Base-by-base conservation (phyloP, 2,888 invertebrate genomes). In the Amphipyra tragopoginis region DNA sequence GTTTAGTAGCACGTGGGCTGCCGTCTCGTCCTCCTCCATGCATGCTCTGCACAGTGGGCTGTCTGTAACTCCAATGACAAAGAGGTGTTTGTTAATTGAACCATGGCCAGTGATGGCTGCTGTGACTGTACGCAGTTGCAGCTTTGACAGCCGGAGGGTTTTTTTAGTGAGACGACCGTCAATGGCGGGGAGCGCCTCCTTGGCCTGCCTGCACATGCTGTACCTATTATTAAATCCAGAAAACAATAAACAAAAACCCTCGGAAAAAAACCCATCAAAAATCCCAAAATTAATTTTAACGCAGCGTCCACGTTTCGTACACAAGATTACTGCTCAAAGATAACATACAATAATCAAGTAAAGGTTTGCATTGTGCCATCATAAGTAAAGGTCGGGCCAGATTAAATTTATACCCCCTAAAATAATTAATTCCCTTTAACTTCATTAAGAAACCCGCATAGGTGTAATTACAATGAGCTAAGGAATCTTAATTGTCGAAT, bases 391-490 rank as follows among this genome's bases (percentile, higher is more conserved):
- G 91, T 86, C 90, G 87, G 87, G 81, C 87, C 85, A 89, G 91
- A 91, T 93, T 93, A 93, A 93, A 93, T 93, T 92, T 92, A 93
- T 92, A 86, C 89, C 86, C 65, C 91, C 92, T 91, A 89, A 91
- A 93, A 94, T 94, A 93, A 93, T 94, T 92, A 93, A 93, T 93
- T 94, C 92, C 92, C 93, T 91, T 94, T 93, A 93, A 93, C 91
- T 94, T 94, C 94, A 94, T 94, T 93, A 93, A 92, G 92, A 90
- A 88, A 90, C 94, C 94, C 94, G 94, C 93, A 94, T 94, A 94
- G 91, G 94, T 94, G 93, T 94, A 94, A 94, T 94, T 94, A 94
- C 93, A 93, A 94, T 93, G 92, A 93, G 85, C 93, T 87, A 86
- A 90, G 94, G 94, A 94, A 94, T 94, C 93, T 93, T 93, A 93